Base-by-base conservation (phyloP, 2,888 invertebrate species). In the Ormyrus thymus region DNA sequence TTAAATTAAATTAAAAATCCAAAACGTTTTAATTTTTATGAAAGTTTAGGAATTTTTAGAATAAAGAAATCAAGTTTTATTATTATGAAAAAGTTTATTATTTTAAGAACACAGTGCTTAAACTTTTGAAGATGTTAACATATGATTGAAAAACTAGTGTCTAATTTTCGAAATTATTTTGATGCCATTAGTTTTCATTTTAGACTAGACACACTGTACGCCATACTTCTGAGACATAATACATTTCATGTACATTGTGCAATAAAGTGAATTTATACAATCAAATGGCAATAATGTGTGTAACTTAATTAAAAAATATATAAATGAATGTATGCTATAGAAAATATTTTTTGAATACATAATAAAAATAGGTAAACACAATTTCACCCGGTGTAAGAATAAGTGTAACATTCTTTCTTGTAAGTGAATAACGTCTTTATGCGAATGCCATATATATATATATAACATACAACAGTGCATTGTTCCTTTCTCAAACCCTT, bases 61-160 rank as follows among this genome's bases (percentile, higher is more conserved):
- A 29, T 43, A 66, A 68, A 68, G 13, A 58, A 70, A 72, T 29
- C 45, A 46, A 62, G 7, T 29, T 46, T 8, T n/a, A 56, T 62
- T 51, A 43, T 74, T 72, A 70, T 74, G 76, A 76, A 79, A 81
- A 77, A 56, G 56, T 8, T 79, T 81, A 78, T 81, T 81, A 51
- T 74, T 78, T 72, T 10, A 73, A 81, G 62, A 81, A 81, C 76
- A 81, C 71, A 68, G 76, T 81, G 74, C 71, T 78, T 58, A 58
- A 71, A 65, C 6, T 73, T 79, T 62, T 76, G 48, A 75, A 70
- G 59, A 53, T 56, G 62, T 58, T 71, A 50, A 81, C 71, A 75
- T 55, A 76, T 46, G 15, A 29, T 29, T 29, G 59, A 78, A 79
- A 78, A 75, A 76, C 43, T 64, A 55, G 61, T 72, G 78, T 76